A percentile compares a stretch with the other conserved stretches of the same genome.
These are phyloP conservation scores for Actinostola sp. DNA, from an alignment of 92 coral and sea anemone genomes.

Conservation along the genomic window DNA sequence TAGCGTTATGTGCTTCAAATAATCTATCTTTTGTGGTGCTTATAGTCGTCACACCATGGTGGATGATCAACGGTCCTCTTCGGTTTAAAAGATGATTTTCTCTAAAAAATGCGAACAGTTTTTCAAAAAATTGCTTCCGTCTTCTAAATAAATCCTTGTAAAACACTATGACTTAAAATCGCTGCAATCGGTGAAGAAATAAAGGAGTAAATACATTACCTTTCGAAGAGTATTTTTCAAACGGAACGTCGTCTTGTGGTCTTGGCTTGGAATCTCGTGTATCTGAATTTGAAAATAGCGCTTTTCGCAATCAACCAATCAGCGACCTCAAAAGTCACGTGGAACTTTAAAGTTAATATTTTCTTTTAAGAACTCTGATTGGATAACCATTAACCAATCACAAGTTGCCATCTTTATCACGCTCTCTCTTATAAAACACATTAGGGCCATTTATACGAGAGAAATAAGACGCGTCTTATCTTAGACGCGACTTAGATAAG, in stretches of 20 bases:
- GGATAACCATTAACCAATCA: conserved; percentile 55
- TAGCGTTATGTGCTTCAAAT: neutral
- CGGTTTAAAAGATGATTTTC: neutral
- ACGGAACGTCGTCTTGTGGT: conserved; percentile 18
- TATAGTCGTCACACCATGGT: conserved; percentile 7
- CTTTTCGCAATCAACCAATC: conserved; percentile 39
- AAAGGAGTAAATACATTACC: neutral
- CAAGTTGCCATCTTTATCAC: conserved; percentile 11
- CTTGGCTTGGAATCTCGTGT: conserved; percentile 34
- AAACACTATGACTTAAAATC: neutral
- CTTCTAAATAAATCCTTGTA: neutral
- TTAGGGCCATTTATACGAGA: too few species aligned
- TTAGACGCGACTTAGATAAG: too few species aligned
- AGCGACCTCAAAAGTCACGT: conserved; percentile 23
- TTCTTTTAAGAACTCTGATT: conserved; percentile 5
- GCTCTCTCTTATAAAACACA: neutral
- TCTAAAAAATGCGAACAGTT: neutral
- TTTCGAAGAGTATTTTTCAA: neutral
- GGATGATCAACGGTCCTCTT: conserved; percentile 20
- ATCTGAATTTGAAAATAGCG: conserved; percentile 80
- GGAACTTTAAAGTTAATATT: conserved; percentile 17
- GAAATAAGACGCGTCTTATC: too few species aligned
- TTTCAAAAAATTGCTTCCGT: neutral
- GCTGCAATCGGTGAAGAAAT: conserved; percentile 7
- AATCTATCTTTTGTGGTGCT: neutral